Evolutionary conservation across 2,113 vertebrate species (phyloP).

Genomic region (Sisor rabdophorus): DNA sequence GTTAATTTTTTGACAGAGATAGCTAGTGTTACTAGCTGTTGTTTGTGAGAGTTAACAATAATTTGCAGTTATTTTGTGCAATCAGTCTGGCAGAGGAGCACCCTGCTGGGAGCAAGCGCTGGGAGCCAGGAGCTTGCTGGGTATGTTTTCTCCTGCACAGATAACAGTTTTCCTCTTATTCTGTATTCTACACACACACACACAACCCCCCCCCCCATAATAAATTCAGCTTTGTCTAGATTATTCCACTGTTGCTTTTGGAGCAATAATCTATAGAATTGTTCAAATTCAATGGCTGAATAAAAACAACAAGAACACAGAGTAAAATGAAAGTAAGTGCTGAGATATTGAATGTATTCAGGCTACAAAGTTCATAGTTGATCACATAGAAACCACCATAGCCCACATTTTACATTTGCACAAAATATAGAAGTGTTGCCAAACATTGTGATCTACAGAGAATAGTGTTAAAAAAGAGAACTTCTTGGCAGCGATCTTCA

Average conservation of each 20-base stretch:
- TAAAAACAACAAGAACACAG: not conserved
- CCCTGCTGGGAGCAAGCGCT: constrained; percentile 46
- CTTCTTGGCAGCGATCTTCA: constrained; percentile 53
- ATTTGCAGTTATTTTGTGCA: constrained; percentile 39
- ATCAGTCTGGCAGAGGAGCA: constrained; percentile 36
- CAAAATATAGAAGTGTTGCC: constrained; percentile 23
- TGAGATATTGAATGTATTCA: not conserved
- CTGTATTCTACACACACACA: not conserved
- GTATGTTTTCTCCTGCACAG: constrained; percentile 41
- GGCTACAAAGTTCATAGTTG: not conserved
- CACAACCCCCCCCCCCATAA: not conserved
- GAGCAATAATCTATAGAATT: constrained; percentile 12
- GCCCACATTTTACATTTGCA: constrained; percentile 11
- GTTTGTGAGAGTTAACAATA: constrained; percentile 35
- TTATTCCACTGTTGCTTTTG: constrained; percentile 19
- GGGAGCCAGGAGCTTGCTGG: constrained; percentile 32
- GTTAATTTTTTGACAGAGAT: constrained; percentile 4
- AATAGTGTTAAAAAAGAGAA: constrained; percentile 16
- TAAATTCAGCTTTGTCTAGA: not conserved
- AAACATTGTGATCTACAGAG: constrained; percentile 31
- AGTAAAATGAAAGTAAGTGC: not conserved
- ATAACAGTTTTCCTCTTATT: constrained; percentile 33
- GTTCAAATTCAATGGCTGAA: not conserved
- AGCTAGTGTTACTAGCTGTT: constrained; percentile 23
- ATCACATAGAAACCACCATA: not conserved